Conservation (phyloP, 2,113 vertebrate genomes). For the Thermophis baileyi region DNA sequence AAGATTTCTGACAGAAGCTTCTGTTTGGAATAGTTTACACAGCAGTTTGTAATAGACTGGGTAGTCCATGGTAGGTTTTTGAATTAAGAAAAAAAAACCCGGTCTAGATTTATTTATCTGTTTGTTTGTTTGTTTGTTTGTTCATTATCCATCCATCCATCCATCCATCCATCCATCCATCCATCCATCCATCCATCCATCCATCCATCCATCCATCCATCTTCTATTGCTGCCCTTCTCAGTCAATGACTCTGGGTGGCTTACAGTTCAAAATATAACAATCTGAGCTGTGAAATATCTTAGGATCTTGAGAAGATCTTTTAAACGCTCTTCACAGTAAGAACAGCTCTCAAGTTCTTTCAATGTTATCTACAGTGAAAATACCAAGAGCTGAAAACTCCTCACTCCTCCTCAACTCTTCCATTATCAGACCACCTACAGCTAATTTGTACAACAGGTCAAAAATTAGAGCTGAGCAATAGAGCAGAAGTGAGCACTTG, state of each 20-base stretch:
- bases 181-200: no score
- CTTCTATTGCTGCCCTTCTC: background rate
- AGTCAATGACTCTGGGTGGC: background rate
- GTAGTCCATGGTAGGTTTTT: background rate
- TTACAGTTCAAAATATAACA: background rate
- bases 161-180: no score
- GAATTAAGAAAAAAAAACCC: background rate
- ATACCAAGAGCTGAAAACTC: background rate
- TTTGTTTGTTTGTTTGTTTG: no score
- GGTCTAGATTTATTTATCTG: background rate
- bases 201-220: background rate
- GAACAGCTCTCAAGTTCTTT: background rate
- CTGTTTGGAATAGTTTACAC: background rate
- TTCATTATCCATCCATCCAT: no score
- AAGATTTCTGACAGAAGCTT: background rate
- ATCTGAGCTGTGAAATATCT: background rate
- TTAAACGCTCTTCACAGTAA: background rate
- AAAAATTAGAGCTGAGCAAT: background rate
- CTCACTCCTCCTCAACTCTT: background rate
- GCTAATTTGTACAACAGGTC: background rate
- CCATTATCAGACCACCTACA: background rate
- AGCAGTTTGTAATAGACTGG: background rate
- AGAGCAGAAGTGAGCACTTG: background rate
- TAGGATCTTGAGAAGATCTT: background rate
- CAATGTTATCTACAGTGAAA: rapidly evolving